Percentiles rank a stretch among this genome's conserved stretches.
Evolutionary conservation across 2,797 vertebrate species (phyloP).

Genomic region (Lateolabrax maculatus): DNA sequence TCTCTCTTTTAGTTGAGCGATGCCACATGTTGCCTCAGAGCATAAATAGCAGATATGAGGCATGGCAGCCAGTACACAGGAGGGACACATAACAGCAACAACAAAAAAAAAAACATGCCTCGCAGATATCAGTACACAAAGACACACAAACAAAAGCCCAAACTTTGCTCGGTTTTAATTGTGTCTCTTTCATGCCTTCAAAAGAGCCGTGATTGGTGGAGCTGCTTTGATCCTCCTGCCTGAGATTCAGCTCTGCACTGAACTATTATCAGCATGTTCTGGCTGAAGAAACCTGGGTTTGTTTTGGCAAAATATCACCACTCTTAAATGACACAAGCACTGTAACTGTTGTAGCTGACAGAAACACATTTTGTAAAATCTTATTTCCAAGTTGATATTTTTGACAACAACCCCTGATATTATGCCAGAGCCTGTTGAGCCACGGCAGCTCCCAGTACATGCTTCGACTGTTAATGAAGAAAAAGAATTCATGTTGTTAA

Average conservation of each 20-base stretch:
- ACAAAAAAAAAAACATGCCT: constrained; percentile 12
- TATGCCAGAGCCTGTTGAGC: background rate
- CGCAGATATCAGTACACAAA: constrained; percentile 45
- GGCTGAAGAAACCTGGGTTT: constrained; percentile 2
- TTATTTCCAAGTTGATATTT: background rate
- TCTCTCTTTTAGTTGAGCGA: constrained; percentile 8
- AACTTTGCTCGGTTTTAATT: constrained; percentile 48
- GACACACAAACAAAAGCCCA: constrained; percentile 34
- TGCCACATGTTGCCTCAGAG: constrained; percentile 13
- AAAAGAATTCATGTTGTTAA: background rate
- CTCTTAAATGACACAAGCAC: background rate
- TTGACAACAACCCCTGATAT: background rate
- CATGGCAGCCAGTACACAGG: background rate
- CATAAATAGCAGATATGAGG: constrained; percentile 48
- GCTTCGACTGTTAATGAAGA: background rate
- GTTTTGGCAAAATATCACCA: background rate
- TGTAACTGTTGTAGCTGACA: background rate
- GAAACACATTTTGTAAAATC: background rate
- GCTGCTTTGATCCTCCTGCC: constrained; percentile 63
- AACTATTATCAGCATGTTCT: background rate
- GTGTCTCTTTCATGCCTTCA: constrained; percentile 52
- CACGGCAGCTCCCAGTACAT: too few relatives aligned
- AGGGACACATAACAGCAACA: background rate
- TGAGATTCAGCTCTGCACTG: constrained; percentile 24
- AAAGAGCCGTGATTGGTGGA: constrained; percentile 2